A percentile compares a stretch with the other conserved stretches of the same genome.
These are phyloP conservation scores for Diaphora mendica DNA, from an alignment of 2,888 invertebrate species.

Conservation along the genomic window DNA sequence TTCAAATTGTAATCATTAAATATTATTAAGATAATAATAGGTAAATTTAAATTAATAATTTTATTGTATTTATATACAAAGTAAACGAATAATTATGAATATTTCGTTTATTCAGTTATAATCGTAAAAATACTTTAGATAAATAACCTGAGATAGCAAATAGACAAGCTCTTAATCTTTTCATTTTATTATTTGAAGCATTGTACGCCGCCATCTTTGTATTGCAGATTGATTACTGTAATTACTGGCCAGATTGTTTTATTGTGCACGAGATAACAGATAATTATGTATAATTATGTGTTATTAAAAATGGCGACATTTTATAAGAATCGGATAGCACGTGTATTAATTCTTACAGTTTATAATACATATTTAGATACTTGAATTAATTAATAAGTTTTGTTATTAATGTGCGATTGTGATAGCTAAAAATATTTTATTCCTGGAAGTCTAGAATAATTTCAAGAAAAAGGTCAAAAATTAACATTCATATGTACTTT, in stretches of 20 bases:
- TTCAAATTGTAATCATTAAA: background rate
- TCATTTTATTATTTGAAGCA: slow-evolving; percentile 34
- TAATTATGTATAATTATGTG: slow-evolving; percentile 46
- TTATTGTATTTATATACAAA: background rate
- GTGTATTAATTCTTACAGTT: slow-evolving; percentile 1
- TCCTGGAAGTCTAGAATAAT: background rate
- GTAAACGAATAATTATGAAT: background rate
- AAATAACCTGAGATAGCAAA: slow-evolving; percentile 9
- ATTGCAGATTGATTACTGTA: slow-evolving; percentile 49
- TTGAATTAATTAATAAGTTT: background rate
- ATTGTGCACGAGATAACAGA: slow-evolving; percentile 48
- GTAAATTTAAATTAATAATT: slow-evolving; percentile 4
- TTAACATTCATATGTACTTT: background rate
- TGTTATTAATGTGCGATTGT: background rate
- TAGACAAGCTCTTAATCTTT: slow-evolving; percentile 23
- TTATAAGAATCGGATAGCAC: slow-evolving; percentile 17
- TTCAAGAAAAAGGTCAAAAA: background rate
- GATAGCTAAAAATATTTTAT: background rate
- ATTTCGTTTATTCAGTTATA: background rate
- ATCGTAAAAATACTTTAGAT: slow-evolving; percentile 4
- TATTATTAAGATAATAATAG: background rate
- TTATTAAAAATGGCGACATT: slow-evolving; percentile 49
- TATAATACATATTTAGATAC: background rate
- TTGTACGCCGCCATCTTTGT: slow-evolving; percentile 39
- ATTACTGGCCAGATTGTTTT: slow-evolving; percentile 48